Percentiles rank a stretch among this genome's conserved stretches.
Conservation (phyloP, 2,888 invertebrate species). For the Tachystola acroxantha region DNA sequence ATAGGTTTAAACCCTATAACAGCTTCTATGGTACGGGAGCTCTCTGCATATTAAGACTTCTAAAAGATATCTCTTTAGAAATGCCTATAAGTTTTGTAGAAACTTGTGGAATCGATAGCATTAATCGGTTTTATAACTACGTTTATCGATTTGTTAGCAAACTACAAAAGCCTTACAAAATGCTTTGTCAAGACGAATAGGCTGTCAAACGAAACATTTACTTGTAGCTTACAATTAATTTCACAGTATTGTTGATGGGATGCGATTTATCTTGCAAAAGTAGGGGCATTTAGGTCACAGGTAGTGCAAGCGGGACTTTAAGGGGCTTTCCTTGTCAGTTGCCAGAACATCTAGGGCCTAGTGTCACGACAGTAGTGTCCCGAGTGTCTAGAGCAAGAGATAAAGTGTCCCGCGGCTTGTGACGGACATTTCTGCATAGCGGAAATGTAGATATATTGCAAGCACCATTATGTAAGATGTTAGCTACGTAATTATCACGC, state of each 20-base stretch:
- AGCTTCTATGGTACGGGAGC: no score
- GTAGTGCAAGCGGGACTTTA: slow-evolving; percentile 18
- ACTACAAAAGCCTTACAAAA: neutral
- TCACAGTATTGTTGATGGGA: neutral
- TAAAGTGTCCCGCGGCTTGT: slow-evolving; percentile 14
- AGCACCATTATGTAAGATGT: no score
- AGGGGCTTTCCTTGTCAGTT: slow-evolving; percentile 32
- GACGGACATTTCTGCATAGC: slow-evolving; percentile 1
- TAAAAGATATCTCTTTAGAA: no score
- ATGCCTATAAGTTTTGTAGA: no score
- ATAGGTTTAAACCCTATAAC: no score
- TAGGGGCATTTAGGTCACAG: slow-evolving; percentile 8
- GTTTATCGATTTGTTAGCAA: neutral
- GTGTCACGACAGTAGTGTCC: slow-evolving; percentile 24
- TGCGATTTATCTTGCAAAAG: neutral
- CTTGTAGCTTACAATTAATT: neutral
- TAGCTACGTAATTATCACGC: no score
- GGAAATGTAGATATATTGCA: neutral
- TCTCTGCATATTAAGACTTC: no score
- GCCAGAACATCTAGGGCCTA: slow-evolving; percentile 30
- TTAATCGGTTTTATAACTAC: neutral
- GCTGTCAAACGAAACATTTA: neutral
- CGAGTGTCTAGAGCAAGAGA: slow-evolving; percentile 21
- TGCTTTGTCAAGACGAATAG: neutral
- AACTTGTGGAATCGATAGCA: neutral